Percentiles rank a stretch among this genome's conserved stretches.
phyloP scores from a whole-genome alignment of 1,140 invertebrate species.

The Agrilus planipennis region DNA sequence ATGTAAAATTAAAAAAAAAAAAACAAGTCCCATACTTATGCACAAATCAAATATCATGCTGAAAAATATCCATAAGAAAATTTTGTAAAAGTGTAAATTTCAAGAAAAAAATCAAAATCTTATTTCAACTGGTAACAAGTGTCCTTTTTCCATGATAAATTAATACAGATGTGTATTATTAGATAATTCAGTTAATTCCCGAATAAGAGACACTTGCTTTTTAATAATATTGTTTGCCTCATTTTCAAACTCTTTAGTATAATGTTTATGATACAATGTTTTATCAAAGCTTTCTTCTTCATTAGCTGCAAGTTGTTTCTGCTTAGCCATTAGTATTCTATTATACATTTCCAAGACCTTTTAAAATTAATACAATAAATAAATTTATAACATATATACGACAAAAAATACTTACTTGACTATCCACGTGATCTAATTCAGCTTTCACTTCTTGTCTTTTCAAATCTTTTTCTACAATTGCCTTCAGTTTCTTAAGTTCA shows the following conservation, averaged over 20 bases:
- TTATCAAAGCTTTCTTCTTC: conserved; percentile 21
- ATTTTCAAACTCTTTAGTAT: conserved; percentile 19
- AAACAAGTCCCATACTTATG: no score
- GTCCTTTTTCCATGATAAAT: no score
- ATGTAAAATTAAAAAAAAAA: no score
- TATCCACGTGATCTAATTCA: conserved; percentile 55
- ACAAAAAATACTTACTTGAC: conserved; percentile 42
- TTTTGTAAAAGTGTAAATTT: no score
- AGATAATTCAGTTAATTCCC: conserved; percentile 20
- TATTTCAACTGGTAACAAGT: no score
- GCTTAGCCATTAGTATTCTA: conserved; percentile 20
- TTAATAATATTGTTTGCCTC: conserved; percentile 24
- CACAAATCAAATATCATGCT: no score
- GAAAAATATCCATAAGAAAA: no score
- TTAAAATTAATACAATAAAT: conserved; percentile 9
- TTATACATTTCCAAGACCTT: conserved; percentile 29
- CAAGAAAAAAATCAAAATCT: no score
- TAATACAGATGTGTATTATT: conserved; percentile 11
- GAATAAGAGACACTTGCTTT: conserved; percentile 22
- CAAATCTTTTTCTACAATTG: conserved; percentile 49
- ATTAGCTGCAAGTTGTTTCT: conserved; percentile 18
- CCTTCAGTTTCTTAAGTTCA: conserved; percentile 49
- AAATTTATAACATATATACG: conserved; percentile 4
- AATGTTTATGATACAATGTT: conserved; percentile 14
- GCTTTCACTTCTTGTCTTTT: conserved; percentile 54